Conservation (phyloP, 2,888 invertebrate genomes). For the Bembecia ichneumoniformis region DNA sequence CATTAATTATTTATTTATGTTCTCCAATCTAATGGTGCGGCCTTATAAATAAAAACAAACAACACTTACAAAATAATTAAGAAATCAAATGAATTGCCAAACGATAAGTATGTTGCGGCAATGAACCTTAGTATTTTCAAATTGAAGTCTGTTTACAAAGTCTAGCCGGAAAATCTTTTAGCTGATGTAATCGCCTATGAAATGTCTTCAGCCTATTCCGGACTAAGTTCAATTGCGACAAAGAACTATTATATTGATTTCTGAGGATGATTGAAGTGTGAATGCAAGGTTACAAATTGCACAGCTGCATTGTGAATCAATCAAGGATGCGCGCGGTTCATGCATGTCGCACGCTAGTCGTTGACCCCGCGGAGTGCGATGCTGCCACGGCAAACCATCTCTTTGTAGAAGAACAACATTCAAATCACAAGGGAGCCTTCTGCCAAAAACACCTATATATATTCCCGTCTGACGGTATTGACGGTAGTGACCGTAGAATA, state of each 20-base stretch:
- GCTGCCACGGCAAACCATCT: background rate
- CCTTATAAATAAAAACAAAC: background rate
- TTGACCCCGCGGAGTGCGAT: conserved; percentile 12
- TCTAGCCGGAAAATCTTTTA: background rate
- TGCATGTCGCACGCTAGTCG: conserved; percentile 15
- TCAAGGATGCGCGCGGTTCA: conserved; percentile 2
- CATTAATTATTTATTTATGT: background rate
- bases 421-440: too few species aligned
- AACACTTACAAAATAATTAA: too few species aligned
- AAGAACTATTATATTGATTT: background rate
- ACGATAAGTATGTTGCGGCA: too few species aligned
- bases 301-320: conserved; percentile 13
- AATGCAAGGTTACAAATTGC: conserved; percentile 18
- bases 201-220: background rate
- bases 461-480: too few species aligned
- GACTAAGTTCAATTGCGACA: background rate
- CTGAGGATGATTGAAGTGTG: conserved; percentile 12
- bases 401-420: too few species aligned
- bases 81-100: too few species aligned
- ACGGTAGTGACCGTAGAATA: too few species aligned
- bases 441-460: too few species aligned
- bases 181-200: background rate
- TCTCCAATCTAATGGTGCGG: background rate
- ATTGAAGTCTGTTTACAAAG: background rate
- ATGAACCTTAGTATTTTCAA: too few species aligned